Percentiles rank a stretch among this genome's conserved stretches.
These are phyloP conservation scores for Protomyctophum bolini DNA, from an alignment of 2,113 vertebrate species.

Conservation along the genomic window DNA sequence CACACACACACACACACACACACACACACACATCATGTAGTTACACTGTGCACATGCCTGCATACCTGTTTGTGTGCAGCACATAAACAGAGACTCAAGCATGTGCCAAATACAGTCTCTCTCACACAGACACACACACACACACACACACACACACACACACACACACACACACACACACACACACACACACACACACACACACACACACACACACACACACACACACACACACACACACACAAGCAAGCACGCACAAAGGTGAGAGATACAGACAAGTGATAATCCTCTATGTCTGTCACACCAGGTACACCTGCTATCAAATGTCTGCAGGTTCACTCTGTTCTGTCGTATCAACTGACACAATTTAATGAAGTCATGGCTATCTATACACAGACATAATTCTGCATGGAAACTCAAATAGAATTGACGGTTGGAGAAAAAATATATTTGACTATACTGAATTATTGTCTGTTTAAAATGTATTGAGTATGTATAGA, in stretches of 20 bases:
- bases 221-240: neutral
- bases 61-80: no score
- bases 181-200: neutral
- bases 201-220: conserved; percentile 1
- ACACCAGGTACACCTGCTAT: conserved; percentile 9
- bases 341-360: conserved; percentile 3
- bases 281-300: conserved; percentile 22
- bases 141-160: conserved; percentile 3
- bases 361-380: conserved; percentile 18
- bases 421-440: conserved; percentile 11
- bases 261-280: conserved; percentile 15
- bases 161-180: neutral
- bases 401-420: neutral
- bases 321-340: conserved; percentile 5
- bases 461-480: conserved; percentile 3
- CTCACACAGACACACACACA: neutral
- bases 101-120: no score
- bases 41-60: no score
- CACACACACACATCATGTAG: no score
- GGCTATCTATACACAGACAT: neutral
- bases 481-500: neutral
- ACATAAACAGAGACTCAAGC: no score
- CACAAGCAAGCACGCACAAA: conserved; percentile 1
- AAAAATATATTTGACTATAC: neutral
- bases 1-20: no score